phyloP scores from a whole-genome alignment of 2,797 vertebrate genomes.

The Dallia pectoralis region DNA sequence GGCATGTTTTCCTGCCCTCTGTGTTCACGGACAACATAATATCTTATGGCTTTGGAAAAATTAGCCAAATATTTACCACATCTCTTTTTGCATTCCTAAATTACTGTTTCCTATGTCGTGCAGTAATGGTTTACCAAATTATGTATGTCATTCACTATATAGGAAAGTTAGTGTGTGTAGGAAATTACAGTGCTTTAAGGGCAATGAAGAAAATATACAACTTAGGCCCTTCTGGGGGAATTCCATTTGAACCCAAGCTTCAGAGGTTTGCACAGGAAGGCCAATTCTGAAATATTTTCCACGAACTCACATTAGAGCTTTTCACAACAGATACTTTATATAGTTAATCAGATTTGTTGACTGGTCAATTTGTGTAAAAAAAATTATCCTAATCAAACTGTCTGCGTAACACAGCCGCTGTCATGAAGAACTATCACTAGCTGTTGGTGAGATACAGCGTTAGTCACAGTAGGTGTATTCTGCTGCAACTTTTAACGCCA shows the following conservation, averaged over 20 bases:
- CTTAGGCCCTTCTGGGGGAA: background rate
- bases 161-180: background rate
- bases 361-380: too few species aligned
- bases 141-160: background rate
- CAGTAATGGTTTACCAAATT: too few species aligned
- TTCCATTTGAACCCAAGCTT: conserved; percentile 8
- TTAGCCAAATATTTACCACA: conserved; percentile 10
- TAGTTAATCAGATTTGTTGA: too few species aligned
- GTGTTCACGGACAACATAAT: conserved; percentile 8
- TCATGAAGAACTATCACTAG: too few species aligned
- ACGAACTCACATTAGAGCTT: too few species aligned
- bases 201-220: background rate
- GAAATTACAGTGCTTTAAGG: conserved; percentile 6
- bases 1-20: conserved; percentile 7
- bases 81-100: background rate
- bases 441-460: too few species aligned
- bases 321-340: too few species aligned
- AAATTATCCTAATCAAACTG: too few species aligned
- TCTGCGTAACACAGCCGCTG: too few species aligned
- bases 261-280: background rate
- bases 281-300: too few species aligned
- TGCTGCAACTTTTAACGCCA: too few species aligned
- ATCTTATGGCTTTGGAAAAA: conserved; percentile 3
- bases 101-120: background rate
- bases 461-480: too few species aligned